Evolutionary conservation across 2,797 vertebrate genomes (phyloP).

Genomic region (Arvicola amphibius): DNA sequence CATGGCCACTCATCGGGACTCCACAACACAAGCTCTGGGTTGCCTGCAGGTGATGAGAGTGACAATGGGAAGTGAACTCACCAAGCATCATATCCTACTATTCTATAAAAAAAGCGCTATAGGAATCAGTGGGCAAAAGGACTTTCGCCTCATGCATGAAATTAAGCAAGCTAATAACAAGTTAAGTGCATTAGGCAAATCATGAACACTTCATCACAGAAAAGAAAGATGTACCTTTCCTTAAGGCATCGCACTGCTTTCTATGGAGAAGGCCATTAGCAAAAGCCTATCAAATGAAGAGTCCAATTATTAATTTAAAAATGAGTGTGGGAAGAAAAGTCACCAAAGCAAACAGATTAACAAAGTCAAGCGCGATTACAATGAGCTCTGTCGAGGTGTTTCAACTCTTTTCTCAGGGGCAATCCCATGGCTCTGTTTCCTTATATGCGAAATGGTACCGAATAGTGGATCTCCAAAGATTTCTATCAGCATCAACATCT

Average conservation of each 20-base stretch:
- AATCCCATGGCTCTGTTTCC: not conserved
- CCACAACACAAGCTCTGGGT: not conserved
- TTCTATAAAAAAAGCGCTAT: not conserved
- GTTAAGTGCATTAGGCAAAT: not conserved
- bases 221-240: conserved; percentile 27
- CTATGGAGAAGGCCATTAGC: not conserved
- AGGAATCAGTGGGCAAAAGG: not conserved
- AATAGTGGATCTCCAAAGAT: not conserved
- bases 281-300: not conserved
- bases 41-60: not conserved
- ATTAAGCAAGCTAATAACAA: not conserved
- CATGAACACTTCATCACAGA: conserved; percentile 25
- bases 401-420: not conserved
- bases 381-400: not conserved
- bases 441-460: not conserved
- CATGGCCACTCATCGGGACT: not conserved
- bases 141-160: not conserved
- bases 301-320: conserved; percentile 8
- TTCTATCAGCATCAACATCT: not conserved
- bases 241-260: not conserved
- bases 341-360: conserved; percentile 6
- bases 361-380: not conserved
- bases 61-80: not conserved
- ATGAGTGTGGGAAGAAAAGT: not conserved
- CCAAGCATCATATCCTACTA: not conserved